phyloP scores from a whole-genome alignment of 1,140 invertebrate species.

The Rhynchophorus ferrugineus region DNA sequence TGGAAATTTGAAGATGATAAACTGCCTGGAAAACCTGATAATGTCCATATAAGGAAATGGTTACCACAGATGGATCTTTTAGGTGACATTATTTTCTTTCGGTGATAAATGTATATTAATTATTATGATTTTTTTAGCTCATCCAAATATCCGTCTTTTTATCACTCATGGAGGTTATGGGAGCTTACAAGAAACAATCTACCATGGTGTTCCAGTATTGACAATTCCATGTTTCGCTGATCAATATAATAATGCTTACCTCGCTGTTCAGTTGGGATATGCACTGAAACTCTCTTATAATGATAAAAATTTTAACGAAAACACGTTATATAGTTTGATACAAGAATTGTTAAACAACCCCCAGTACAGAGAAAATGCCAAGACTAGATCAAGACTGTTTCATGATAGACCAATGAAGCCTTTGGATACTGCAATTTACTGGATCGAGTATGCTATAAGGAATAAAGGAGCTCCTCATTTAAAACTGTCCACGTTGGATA shows the following conservation, averaged over 20 bases:
- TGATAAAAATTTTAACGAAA: conserved; percentile 30
- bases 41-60: conserved; percentile 46
- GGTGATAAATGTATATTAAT: not conserved
- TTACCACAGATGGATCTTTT: conserved; percentile 55
- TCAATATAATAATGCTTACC: conserved; percentile 50
- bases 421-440: conserved; percentile 33
- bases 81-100: conserved; percentile 31
- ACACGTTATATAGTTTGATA: conserved; percentile 11
- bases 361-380: conserved; percentile 22
- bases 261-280: conserved; percentile 42
- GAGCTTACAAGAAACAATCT: conserved; percentile 61
- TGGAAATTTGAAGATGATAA: conserved; percentile 49
- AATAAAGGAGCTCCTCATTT: conserved; percentile 39
- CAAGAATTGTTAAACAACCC: conserved; percentile 15
- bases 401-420: conserved; percentile 28
- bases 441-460: conserved; percentile 51
- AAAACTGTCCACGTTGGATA: conserved; percentile 49
- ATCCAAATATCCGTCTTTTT: conserved; percentile 28
- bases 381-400: conserved; percentile 18
- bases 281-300: conserved; percentile 36
- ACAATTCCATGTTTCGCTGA: conserved; percentile 61
- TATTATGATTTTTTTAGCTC: conserved; percentile 21
- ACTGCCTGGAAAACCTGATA: conserved; percentile 42
- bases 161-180: conserved; percentile 47
- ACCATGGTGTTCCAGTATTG: conserved; percentile 60